Evolutionary conservation across 2,888 invertebrate species (phyloP).

Genomic region (Lepidonotus clava): DNA sequence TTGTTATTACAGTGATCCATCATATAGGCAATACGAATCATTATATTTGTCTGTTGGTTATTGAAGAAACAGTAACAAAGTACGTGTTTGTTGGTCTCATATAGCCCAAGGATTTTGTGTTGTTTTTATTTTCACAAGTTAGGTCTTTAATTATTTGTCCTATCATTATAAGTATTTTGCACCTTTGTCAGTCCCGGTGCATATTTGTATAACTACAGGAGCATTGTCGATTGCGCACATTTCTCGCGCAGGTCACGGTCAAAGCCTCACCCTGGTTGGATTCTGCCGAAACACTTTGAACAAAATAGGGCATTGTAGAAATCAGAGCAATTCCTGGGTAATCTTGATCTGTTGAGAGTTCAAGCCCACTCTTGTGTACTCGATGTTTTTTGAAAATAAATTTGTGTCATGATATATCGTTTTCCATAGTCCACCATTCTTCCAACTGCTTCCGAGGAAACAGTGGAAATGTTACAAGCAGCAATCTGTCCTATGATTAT

Average conservation of each 20-base stretch:
- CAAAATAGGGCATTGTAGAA: not conserved
- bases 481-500: no score
- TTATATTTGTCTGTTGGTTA: not conserved
- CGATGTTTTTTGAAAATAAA: slow-evolving; percentile 40
- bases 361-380: slow-evolving; percentile 1
- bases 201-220: not conserved
- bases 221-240: not conserved
- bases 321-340: not conserved
- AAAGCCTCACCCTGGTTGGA: slow-evolving; percentile 49
- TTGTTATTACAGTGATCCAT: not conserved
- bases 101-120: not conserved
- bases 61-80: no score
- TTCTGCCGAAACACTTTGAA: not conserved
- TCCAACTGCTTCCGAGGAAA: no score
- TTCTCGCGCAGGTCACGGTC: slow-evolving; percentile 27
- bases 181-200: not conserved
- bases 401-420: not conserved
- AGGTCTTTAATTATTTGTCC: not conserved
- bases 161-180: no score
- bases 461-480: no score
- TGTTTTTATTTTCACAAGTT: not conserved
- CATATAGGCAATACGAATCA: not conserved
- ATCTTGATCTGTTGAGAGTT: not conserved
- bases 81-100: no score
- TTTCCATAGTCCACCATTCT: no score